phyloP scores from a whole-genome alignment of 2,797 vertebrate genomes.

The Macroramphosus scolopax region DNA sequence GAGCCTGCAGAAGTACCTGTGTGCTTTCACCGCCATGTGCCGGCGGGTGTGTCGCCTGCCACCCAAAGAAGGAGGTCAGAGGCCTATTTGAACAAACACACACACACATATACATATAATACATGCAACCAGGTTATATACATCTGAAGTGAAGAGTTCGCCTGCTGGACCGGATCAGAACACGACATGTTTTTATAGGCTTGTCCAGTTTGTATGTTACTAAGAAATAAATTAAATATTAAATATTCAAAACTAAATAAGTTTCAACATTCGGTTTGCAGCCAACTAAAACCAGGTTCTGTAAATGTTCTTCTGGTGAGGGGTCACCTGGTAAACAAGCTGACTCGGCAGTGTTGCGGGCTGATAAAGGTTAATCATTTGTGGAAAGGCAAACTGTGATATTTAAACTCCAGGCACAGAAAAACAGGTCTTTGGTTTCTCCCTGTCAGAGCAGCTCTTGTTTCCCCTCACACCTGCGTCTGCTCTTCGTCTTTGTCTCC shows the following conservation, averaged over 20 bases:
- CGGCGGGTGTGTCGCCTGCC: constrained; percentile 93
- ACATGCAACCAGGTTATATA: too few species aligned
- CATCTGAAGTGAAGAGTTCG: too few species aligned
- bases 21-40: constrained; percentile 96
- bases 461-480: neutral
- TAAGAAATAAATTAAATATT: too few species aligned
- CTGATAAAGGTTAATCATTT: constrained; percentile 66
- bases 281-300: too few species aligned
- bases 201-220: too few species aligned
- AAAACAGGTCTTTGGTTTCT: constrained; percentile 23
- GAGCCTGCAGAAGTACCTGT: constrained; percentile 96
- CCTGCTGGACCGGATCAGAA: too few species aligned
- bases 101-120: neutral
- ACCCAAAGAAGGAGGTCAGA: constrained; percentile 88
- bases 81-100: neutral
- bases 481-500: constrained; percentile 39
- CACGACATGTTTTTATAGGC: too few species aligned
- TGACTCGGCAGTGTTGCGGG: constrained; percentile 19
- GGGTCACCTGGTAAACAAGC: constrained; percentile 29
- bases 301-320: constrained; percentile 17
- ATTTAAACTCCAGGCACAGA: constrained; percentile 27
- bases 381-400: constrained; percentile 52
- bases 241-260: too few species aligned
- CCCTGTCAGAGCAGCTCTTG: neutral
- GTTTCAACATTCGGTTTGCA: too few species aligned